phyloP scores from a whole-genome alignment of 2,888 invertebrate genomes.

The Andrena hattorfiana region DNA sequence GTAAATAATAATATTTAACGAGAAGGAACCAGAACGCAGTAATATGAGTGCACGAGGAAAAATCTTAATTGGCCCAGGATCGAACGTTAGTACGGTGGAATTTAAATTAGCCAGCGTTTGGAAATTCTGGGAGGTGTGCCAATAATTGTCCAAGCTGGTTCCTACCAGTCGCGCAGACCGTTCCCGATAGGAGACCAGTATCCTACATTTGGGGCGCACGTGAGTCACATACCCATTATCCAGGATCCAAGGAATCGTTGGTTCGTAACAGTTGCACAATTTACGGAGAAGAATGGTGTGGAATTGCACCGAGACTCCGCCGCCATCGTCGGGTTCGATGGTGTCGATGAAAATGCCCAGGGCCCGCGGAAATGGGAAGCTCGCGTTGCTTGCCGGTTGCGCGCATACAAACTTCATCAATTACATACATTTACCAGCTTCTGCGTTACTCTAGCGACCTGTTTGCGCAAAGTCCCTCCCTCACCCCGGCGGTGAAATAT shows the following conservation, averaged over 20 bases:
- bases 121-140: conserved; percentile 46
- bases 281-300: conserved; percentile 58
- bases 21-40: too few species aligned
- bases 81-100: conserved; percentile 25
- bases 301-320: conserved; percentile 52
- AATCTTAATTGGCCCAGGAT: conserved; percentile 29
- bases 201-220: conserved; percentile 68
- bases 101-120: conserved; percentile 41
- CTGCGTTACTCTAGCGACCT: not conserved
- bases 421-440: not conserved
- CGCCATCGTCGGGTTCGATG: not conserved
- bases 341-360: conserved; percentile 2
- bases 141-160: conserved; percentile 62
- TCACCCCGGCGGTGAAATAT: not conserved
- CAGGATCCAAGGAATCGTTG: conserved; percentile 61
- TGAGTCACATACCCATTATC: conserved; percentile 68
- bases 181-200: conserved; percentile 55
- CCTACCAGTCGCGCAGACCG: conserved; percentile 28
- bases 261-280: conserved; percentile 63
- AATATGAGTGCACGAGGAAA: not conserved
- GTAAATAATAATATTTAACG: too few species aligned
- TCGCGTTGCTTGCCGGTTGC: not conserved
- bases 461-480: not conserved
- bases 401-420: conserved; percentile 29
- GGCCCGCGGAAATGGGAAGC: not conserved